These are phyloP conservation scores for Linnaemya tessellans DNA, from an alignment of 2,888 invertebrate genomes.

Conservation along the genomic window DNA sequence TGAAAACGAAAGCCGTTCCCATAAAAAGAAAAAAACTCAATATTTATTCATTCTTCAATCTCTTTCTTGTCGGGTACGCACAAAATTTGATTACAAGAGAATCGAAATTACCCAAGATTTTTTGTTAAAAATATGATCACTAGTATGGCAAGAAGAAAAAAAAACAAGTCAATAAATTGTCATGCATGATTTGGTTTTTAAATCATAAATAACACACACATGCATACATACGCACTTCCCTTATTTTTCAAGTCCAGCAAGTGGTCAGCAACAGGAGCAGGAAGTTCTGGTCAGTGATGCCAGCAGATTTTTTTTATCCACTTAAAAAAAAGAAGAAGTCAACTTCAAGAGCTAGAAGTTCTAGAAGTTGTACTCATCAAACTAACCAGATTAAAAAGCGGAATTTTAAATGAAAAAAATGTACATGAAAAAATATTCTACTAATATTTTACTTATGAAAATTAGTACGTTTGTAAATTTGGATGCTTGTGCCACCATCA, in stretches of 20 bases:
- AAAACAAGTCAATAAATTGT: not conserved
- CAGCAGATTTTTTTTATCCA: too few relatives aligned
- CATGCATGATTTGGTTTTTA: conserved; percentile 47
- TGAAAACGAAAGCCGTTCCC: conserved; percentile 50
- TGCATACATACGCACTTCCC: not conserved
- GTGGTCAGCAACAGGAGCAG: not conserved
- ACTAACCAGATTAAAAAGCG: too few relatives aligned
- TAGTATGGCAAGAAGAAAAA: not conserved
- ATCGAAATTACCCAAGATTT: conserved; percentile 43
- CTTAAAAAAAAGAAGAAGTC: too few relatives aligned
- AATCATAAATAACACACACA: not conserved
- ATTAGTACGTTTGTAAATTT: too few relatives aligned
- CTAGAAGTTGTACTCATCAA: too few relatives aligned
- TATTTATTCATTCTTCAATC: not conserved
- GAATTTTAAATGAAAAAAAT: too few relatives aligned
- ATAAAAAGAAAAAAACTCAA: not conserved
- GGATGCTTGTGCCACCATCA: too few relatives aligned
- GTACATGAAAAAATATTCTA: too few relatives aligned
- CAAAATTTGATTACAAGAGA: conserved; percentile 14
- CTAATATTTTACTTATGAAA: too few relatives aligned
- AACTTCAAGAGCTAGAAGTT: too few relatives aligned
- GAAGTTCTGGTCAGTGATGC: too few relatives aligned
- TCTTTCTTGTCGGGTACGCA: too few relatives aligned
- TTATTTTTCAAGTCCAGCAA: not conserved
- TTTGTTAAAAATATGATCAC: conserved; percentile 7